These are phyloP conservation scores for Pseudochaenichthys georgianus DNA, from an alignment of 2,797 vertebrate species.

Conservation along the genomic window DNA sequence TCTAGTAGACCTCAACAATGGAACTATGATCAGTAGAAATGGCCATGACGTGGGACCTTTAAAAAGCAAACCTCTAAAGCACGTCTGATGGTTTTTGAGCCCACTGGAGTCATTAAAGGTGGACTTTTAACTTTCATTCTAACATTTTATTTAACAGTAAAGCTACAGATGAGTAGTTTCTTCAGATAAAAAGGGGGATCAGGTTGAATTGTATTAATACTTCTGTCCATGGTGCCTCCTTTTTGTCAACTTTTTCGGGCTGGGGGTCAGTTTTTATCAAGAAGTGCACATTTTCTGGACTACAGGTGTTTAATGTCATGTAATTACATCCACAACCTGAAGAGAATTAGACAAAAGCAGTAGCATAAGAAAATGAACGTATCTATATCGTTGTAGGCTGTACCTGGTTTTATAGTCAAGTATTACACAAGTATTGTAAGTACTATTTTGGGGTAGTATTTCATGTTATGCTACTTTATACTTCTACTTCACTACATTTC, in stretches of 20 bases:
- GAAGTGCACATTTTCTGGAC: neutral
- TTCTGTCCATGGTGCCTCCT: conserved; percentile 32
- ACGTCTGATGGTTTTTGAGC: neutral
- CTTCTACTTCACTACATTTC: too few relatives aligned
- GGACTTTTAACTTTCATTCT: neutral
- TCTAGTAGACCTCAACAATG: too few relatives aligned
- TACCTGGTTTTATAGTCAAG: neutral
- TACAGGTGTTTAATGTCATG: neutral
- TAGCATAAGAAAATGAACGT: too few relatives aligned
- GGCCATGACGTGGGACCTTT: too few relatives aligned
- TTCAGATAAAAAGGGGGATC: neutral
- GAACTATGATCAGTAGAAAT: too few relatives aligned
- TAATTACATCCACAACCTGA: neutral
- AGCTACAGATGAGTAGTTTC: neutral
- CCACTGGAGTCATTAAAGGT: neutral
- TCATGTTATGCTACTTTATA: too few relatives aligned
- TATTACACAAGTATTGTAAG: too few relatives aligned
- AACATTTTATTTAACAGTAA: neutral
- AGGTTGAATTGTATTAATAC: neutral
- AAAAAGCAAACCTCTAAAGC: neutral
- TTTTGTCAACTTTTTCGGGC: neutral
- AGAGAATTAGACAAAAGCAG: neutral
- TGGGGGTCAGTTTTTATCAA: neutral
- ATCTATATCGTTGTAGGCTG: too few relatives aligned
- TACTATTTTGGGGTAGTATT: too few relatives aligned